phyloP scores from a whole-genome alignment of 2,888 invertebrate species.

The Parnassius smintheus region DNA sequence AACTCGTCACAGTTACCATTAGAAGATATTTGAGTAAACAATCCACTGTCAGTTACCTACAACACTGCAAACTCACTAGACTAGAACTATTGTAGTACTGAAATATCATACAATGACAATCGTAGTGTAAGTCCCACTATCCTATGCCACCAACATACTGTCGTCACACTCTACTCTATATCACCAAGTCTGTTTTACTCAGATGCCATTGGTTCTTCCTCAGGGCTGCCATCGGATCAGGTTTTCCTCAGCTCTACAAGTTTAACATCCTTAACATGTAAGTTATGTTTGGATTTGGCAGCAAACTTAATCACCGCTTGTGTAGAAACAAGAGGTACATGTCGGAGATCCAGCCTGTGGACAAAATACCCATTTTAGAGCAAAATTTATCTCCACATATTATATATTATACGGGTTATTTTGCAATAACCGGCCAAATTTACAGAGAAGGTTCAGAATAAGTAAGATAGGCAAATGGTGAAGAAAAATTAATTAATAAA shows the following conservation, averaged over 20 bases:
- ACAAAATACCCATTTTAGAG: background rate
- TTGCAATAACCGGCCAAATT: too few relatives aligned
- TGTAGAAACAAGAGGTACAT: conserved; percentile 89
- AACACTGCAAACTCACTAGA: conserved; percentile 13
- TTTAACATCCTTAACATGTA: conserved; percentile 90
- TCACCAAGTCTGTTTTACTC: conserved; percentile 31
- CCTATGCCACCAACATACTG: conserved; percentile 46
- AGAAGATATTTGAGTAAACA: background rate
- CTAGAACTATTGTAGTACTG: conserved; percentile 23
- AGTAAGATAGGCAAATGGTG: too few relatives aligned
- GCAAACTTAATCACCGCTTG: conserved; percentile 92
- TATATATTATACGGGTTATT: too few relatives aligned
- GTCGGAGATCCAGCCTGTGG: conserved; percentile 86
- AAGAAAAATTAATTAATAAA: too few relatives aligned
- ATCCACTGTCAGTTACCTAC: conserved; percentile 13
- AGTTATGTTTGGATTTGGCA: conserved; percentile 88
- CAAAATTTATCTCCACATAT: too few relatives aligned
- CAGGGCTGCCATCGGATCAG: conserved; percentile 48
- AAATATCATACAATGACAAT: conserved; percentile 12
- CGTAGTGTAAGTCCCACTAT: conserved; percentile 26
- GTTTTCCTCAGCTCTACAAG: conserved; percentile 84
- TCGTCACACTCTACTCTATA: conserved; percentile 37
- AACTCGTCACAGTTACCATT: background rate
- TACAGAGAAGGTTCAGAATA: too few relatives aligned
- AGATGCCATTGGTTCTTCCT: conserved; percentile 25